Conservation (phyloP, 2,797 vertebrate genomes). For the Mormyrus proboscirostris region DNA sequence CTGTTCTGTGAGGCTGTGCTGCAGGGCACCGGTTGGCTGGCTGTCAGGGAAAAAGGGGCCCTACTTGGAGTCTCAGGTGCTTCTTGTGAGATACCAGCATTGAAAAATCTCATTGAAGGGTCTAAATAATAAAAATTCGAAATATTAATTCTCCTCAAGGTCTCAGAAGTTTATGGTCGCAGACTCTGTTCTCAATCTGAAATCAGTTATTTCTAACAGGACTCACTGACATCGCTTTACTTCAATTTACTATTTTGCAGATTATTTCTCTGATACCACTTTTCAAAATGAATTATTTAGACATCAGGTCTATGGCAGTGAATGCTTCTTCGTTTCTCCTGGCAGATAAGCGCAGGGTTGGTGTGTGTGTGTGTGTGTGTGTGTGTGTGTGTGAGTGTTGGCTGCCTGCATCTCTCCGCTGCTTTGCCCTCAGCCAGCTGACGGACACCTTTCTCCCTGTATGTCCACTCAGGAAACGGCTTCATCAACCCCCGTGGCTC, state of each 20-base stretch:
- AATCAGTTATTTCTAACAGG: neutral
- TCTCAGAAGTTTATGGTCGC: neutral
- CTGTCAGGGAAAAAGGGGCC: neutral
- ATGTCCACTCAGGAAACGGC: conserved; percentile 71
- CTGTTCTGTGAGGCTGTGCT: neutral
- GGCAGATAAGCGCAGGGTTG: neutral
- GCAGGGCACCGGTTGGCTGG: neutral
- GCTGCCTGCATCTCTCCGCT: neutral
- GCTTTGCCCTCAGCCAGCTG: neutral
- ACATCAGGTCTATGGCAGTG: neutral
- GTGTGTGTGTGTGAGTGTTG: neutral
- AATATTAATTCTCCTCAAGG: neutral
- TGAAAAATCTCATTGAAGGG: neutral
- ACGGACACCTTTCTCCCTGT: conserved; percentile 17
- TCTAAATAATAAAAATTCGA: neutral
- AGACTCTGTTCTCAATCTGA: neutral
- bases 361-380: too few species aligned
- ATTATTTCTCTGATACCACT: neutral
- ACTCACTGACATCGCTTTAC: neutral
- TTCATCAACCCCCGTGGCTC: conserved; percentile 74
- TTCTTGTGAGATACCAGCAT: neutral
- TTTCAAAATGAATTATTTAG: neutral
- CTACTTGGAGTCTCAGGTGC: neutral
- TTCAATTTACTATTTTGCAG: neutral
- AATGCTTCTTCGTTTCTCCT: neutral